Evolutionary conservation across 2,888 invertebrate genomes (phyloP).

Genomic region (Caenorhabditis macrosperma): DNA sequence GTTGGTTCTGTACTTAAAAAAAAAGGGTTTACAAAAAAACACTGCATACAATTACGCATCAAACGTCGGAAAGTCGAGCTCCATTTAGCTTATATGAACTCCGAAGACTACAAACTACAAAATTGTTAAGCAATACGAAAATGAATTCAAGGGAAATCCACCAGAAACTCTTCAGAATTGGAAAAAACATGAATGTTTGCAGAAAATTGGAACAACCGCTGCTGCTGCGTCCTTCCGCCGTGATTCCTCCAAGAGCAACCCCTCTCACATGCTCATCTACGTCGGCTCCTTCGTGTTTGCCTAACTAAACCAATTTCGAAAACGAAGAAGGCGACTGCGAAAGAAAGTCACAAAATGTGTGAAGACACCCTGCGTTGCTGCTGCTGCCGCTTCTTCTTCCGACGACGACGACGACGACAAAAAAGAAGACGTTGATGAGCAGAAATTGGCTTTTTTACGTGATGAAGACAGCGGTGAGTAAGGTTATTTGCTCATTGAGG

Average conservation of each 20-base stretch:
- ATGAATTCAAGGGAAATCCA: background rate
- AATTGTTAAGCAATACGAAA: background rate
- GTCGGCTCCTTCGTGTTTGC: constrained; percentile 17
- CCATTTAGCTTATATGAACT: no score
- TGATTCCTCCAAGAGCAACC: constrained; percentile 1
- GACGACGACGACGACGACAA: background rate
- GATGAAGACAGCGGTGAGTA: background rate
- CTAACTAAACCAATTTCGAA: constrained; percentile 52
- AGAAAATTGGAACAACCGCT: background rate
- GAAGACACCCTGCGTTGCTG: background rate
- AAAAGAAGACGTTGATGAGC: background rate
- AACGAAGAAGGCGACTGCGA: constrained; percentile 11
- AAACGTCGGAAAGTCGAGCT: no score
- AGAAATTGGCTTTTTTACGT: background rate
- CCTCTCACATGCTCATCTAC: constrained; percentile 12
- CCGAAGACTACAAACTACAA: background rate
- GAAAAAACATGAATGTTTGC: background rate
- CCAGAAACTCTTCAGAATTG: background rate
- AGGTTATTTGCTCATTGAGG: background rate
- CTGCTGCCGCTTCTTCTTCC: no score
- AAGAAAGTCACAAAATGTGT: background rate
- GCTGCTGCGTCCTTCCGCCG: constrained; percentile 4
- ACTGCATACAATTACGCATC: no score
- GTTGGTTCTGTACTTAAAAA: no score
- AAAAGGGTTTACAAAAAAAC: no score